These are phyloP conservation scores for Lichenostomus cassidix DNA, from an alignment of 2,113 vertebrate species.

Conservation along the genomic window DNA sequence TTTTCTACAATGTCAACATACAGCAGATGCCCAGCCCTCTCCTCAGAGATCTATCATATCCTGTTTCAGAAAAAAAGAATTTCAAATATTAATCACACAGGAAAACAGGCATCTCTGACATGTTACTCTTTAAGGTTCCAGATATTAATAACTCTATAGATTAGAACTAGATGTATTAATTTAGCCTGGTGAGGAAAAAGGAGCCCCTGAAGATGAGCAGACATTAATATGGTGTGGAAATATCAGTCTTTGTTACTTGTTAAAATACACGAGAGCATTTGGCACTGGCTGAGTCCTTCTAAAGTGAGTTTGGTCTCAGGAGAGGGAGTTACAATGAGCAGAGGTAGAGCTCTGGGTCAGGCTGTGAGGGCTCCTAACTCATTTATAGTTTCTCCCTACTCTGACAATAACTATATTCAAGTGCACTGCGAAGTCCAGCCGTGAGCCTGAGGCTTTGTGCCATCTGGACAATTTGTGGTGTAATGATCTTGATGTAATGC, in stretches of 20 bases:
- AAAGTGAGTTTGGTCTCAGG: background rate
- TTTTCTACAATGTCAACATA: conserved; percentile 21
- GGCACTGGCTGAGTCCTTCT: background rate
- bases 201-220: background rate
- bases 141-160: background rate
- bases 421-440: background rate
- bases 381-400: background rate
- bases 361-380: background rate
- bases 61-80: background rate
- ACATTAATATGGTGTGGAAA: background rate
- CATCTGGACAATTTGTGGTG: conserved; percentile 63
- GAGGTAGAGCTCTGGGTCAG: background rate
- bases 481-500: conserved; percentile 66
- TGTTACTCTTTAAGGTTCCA: background rate
- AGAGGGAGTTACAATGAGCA: background rate
- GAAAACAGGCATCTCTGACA: background rate
- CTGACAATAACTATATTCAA: background rate
- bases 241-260: background rate
- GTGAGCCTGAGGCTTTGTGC: conserved; percentile 24
- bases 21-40: conserved; percentile 17
- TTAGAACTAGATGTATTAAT: background rate
- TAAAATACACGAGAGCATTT: background rate
- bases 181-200: background rate
- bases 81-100: conserved; percentile 1
- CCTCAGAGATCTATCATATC: background rate